Evolutionary conservation across 2,888 invertebrate genomes (phyloP).

Genomic region (Pseudococcus longispinus): DNA sequence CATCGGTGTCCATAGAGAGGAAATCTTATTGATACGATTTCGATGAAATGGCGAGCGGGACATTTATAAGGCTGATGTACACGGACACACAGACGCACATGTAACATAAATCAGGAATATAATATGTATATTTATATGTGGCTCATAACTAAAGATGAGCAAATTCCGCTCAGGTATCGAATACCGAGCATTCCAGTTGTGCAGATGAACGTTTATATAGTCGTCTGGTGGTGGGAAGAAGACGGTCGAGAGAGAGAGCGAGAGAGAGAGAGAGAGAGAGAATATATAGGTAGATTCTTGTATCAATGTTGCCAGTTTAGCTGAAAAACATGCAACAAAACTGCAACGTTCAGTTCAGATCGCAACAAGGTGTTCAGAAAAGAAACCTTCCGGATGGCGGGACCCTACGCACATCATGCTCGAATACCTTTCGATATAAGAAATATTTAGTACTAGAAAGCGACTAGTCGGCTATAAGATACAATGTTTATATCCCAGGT

Average conservation of each 20-base stretch:
- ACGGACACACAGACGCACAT: not conserved
- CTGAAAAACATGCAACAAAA: constrained; percentile 23
- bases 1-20: not conserved
- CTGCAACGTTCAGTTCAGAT: not conserved
- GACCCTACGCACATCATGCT: not conserved
- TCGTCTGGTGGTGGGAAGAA: not conserved
- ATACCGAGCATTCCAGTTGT: constrained; percentile 39
- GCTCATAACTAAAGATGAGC: constrained; percentile 17
- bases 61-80: not conserved
- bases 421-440: not conserved
- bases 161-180: constrained; percentile 38
- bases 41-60: not conserved
- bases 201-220: not conserved
- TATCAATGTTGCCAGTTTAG: constrained; percentile 17
- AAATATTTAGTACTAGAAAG: constrained; percentile 3
- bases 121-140: not conserved
- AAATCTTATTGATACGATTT: constrained; percentile 1
- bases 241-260: not conserved
- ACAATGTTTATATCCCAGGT: not conserved
- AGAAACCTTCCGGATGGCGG: not conserved
- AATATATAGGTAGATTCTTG: not conserved
- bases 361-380: not conserved
- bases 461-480: not conserved
- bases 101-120: constrained; percentile 35
- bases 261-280: not conserved